A percentile compares a stretch with the other conserved stretches of the same genome.
Evolutionary conservation across 2,113 vertebrate genomes (phyloP).

Genomic region (Macaca mulatta): DNA sequence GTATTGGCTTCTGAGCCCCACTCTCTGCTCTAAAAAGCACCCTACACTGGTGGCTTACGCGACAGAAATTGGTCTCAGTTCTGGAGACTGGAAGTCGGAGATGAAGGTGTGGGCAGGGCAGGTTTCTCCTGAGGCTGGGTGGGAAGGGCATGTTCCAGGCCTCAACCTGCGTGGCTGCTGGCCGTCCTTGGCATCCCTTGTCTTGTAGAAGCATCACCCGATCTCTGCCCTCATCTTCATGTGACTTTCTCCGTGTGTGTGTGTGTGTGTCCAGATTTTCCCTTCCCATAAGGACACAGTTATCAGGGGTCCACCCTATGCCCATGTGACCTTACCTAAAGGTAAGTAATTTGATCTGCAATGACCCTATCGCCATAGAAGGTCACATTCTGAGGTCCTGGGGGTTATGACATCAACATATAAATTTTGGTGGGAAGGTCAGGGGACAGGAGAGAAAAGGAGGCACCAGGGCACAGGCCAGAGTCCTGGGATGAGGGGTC

Average conservation of each 20-base stretch:
- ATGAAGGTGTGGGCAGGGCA: too few relatives aligned
- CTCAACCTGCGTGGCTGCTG: background rate
- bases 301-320: background rate
- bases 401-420: background rate
- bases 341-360: background rate
- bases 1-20: too few relatives aligned
- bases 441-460: background rate
- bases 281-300: background rate
- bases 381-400: background rate
- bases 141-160: background rate
- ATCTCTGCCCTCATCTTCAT: background rate
- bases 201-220: accelerated
- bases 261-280: background rate
- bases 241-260: too few relatives aligned
- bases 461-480: background rate
- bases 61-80: background rate
- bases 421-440: background rate
- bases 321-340: background rate
- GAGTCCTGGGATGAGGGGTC: background rate
- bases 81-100: background rate
- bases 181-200: accelerated
- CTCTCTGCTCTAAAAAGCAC: background rate
- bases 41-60: accelerated
- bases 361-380: background rate
- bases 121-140: background rate